Evolutionary conservation across 2,797 vertebrate species (phyloP).

Genomic region (Dallia pectoralis): DNA sequence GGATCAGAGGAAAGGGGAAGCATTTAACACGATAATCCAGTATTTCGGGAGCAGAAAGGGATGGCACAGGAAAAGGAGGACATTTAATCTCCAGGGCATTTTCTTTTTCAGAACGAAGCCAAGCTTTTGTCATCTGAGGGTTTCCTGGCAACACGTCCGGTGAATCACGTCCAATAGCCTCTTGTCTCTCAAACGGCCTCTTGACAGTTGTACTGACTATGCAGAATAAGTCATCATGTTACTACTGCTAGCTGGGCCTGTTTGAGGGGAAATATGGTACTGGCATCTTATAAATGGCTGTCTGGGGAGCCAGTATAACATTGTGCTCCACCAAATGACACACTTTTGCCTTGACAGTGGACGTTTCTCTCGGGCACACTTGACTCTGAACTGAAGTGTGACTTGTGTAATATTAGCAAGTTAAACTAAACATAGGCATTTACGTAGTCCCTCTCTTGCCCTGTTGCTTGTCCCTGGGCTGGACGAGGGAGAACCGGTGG

Average conservation of each 20-base stretch:
- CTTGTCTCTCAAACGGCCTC: constrained; percentile 33
- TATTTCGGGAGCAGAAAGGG: constrained; percentile 30
- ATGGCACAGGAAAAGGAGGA: constrained; percentile 47
- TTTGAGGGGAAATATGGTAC: constrained; percentile 45
- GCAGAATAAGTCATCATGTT: constrained; percentile 33
- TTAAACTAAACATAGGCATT: constrained; percentile 60
- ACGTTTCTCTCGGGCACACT: neutral
- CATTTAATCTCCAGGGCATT: constrained; percentile 54
- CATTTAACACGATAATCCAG: constrained; percentile 37
- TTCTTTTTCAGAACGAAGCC: constrained; percentile 39
- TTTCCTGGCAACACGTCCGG: constrained; percentile 44
- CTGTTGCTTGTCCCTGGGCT: constrained; percentile 40
- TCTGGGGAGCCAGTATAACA: constrained; percentile 20
- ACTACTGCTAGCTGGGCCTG: constrained; percentile 21
- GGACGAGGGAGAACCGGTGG: constrained; percentile 16
- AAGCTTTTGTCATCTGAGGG: constrained; percentile 42
- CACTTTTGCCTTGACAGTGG: neutral
- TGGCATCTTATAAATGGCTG: constrained; percentile 53
- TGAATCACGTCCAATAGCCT: constrained; percentile 47
- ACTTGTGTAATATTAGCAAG: constrained; percentile 39
- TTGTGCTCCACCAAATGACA: neutral
- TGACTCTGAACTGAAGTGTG: constrained; percentile 29
- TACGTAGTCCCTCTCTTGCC: constrained; percentile 59
- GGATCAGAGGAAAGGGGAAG: constrained; percentile 11
- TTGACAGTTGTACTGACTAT: constrained; percentile 35